Percentiles rank a stretch among this genome's conserved stretches.
phyloP scores from a whole-genome alignment of 2,797 vertebrate species.

The Gambusia yucatana region DNA sequence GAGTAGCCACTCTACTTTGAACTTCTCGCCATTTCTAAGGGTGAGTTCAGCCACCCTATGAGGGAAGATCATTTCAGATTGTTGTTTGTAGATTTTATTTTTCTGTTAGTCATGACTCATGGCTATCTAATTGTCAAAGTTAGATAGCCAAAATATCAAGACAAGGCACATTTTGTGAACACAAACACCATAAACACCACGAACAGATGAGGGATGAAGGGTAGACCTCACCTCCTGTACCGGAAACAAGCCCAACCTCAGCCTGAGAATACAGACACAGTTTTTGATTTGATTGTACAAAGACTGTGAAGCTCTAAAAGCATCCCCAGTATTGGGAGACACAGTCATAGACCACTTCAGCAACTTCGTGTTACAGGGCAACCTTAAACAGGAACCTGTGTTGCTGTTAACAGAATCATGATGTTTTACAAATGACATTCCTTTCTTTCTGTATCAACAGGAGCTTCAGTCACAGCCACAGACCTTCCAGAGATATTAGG shows the following conservation, averaged over 20 bases:
- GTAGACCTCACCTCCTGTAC: background rate
- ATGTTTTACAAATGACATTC: background rate
- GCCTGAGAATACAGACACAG: background rate
- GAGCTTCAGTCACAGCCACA: slow-evolving; percentile 89
- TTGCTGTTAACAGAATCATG: background rate
- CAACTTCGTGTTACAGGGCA: background rate
- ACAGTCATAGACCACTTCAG: background rate
- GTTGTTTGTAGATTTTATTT: background rate
- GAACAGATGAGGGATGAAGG: background rate
- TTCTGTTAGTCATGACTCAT: background rate
- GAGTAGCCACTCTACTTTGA: background rate
- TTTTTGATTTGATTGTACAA: background rate
- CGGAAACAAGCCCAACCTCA: background rate
- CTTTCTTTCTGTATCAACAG: slow-evolving; percentile 67
- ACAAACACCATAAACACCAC: background rate
- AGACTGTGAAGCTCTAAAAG: background rate
- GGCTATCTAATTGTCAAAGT: no score
- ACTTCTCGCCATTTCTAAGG: background rate
- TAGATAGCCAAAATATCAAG: background rate
- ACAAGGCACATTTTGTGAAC: background rate
- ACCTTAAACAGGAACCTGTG: background rate
- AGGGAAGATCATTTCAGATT: background rate
- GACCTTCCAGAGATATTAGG: slow-evolving; percentile 87
- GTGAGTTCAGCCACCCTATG: background rate
- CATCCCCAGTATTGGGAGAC: background rate